Evolutionary conservation across 1,140 invertebrate genomes (phyloP), one percentile per base, ranked within the genome.

Genomic region (Aphelinus certus): DNA sequence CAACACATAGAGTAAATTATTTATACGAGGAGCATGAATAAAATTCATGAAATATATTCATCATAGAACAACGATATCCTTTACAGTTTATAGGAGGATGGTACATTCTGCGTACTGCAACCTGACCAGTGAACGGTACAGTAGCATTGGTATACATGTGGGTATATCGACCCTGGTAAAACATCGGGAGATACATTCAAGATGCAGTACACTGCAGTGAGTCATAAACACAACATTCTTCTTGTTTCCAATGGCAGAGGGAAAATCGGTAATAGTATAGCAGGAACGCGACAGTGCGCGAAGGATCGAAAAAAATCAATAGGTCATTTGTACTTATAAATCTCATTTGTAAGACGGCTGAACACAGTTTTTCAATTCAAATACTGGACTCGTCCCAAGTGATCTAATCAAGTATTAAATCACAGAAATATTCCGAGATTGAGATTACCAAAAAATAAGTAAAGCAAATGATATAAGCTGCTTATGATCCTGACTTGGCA

Each of bases 301-400:
- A 74, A 42, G 75, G 78, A 10, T 77, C 75, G 10, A 65, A 68
- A 26, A 77, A 51, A 56, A n/a, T 73, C 7, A 26, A 70, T 61
- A 26, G 4, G 42, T 61, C 26, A 26, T 26, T 26, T 26, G 26
- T 26, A 26, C 26, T 26, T 26, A 26, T 46, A n/a, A 69, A 60
- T 72, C 74, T 77, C 67, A 61, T 76, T 76, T 69, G 7, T 68
- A 76, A 77, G 49, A 73, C 79, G 5, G 79, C 75, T 61, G 68
- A 48, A 6, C 76, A 73, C 63, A 58, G 77, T 55, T 60, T 79
- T 7, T 68, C n/a, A 7, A 74, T 26, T 26, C 26, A 26, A 26
- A 26, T 26, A 26, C 26, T 26, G 26, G 26, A 26, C 26, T 26
- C 26, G 26, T 26, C 26, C 26, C 26, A 26, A 26, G 26, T 26